A percentile compares a stretch with the other conserved stretches of the same genome.
phyloP scores from a whole-genome alignment of 2,888 invertebrate genomes.

The Drosophila paranaensis region DNA sequence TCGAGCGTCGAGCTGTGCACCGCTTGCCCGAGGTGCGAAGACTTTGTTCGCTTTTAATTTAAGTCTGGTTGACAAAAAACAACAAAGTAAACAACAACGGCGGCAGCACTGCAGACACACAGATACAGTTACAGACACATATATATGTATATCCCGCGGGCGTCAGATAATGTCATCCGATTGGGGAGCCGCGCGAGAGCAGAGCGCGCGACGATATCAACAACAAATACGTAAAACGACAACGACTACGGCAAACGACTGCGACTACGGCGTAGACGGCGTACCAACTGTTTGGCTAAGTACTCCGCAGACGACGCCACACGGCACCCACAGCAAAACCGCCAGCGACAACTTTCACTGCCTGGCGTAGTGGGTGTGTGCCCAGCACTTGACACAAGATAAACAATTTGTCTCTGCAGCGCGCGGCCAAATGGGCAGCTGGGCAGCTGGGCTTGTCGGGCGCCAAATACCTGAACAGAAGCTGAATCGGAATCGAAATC shows the following conservation, averaged over 20 bases:
- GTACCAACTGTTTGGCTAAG: slow-evolving; percentile 62
- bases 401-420: slow-evolving; percentile 73
- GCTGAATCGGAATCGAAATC: slow-evolving; percentile 4
- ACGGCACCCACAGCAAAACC: slow-evolving; percentile 53
- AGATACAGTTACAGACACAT: not conserved
- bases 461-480: slow-evolving; percentile 68
- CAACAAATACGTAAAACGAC: slow-evolving; percentile 30
- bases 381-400: slow-evolving; percentile 75
- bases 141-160: slow-evolving; percentile 52
- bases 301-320: slow-evolving; percentile 65
- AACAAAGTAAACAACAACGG: slow-evolving; percentile 24
- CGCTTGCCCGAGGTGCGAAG: slow-evolving; percentile 52
- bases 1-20: slow-evolving; percentile 8
- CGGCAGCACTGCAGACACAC: slow-evolving; percentile 10
- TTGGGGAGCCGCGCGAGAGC: slow-evolving; percentile 57
- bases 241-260: slow-evolving; percentile 14
- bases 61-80: slow-evolving; percentile 47
- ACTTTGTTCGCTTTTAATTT: slow-evolving; percentile 73
- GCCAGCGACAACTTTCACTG: slow-evolving; percentile 32
- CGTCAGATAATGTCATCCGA: slow-evolving; percentile 74
- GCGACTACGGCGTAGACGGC: slow-evolving; percentile 35
- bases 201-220: slow-evolving; percentile 33
- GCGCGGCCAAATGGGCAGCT: slow-evolving; percentile 66
- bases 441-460: slow-evolving; percentile 70
- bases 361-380: slow-evolving; percentile 12